Evolutionary conservation across 2,113 vertebrate species (phyloP).

Genomic region (Oncorhynchus mykiss): DNA sequence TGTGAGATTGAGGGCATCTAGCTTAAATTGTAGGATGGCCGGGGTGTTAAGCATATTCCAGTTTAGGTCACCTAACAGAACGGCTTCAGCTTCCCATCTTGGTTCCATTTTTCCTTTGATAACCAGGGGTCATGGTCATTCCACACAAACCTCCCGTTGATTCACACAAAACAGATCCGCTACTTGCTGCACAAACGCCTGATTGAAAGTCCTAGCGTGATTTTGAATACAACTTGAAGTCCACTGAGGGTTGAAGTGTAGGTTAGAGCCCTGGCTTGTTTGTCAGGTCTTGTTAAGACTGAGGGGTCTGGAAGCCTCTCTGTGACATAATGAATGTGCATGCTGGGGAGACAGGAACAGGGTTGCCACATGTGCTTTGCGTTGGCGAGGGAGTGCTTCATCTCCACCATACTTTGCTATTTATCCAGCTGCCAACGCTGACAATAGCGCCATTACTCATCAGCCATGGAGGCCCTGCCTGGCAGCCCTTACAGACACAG

Average conservation of each 20-base stretch:
- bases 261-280: not conserved
- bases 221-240: not conserved
- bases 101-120: too few relatives aligned
- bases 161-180: not conserved
- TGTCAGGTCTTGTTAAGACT: not conserved
- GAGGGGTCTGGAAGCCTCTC: not conserved
- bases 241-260: not conserved
- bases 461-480: constrained; percentile 4
- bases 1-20: too few relatives aligned
- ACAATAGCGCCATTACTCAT: constrained; percentile 72
- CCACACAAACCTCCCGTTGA: too few relatives aligned
- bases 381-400: constrained; percentile 59
- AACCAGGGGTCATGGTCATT: too few relatives aligned
- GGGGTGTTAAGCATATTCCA: too few relatives aligned
- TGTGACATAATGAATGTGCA: constrained; percentile 60
- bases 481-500: not conserved
- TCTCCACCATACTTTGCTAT: constrained; percentile 67
- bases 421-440: constrained; percentile 73
- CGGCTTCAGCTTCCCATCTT: too few relatives aligned
- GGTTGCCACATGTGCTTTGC: constrained; percentile 54
- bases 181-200: not conserved
- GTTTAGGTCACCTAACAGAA: not conserved
- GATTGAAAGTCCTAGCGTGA: not conserved
- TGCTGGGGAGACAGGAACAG: constrained; percentile 35
- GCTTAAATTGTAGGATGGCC: too few relatives aligned